These are phyloP conservation scores for Labia minor DNA, from an alignment of 2,888 invertebrate genomes.

Conservation along the genomic window DNA sequence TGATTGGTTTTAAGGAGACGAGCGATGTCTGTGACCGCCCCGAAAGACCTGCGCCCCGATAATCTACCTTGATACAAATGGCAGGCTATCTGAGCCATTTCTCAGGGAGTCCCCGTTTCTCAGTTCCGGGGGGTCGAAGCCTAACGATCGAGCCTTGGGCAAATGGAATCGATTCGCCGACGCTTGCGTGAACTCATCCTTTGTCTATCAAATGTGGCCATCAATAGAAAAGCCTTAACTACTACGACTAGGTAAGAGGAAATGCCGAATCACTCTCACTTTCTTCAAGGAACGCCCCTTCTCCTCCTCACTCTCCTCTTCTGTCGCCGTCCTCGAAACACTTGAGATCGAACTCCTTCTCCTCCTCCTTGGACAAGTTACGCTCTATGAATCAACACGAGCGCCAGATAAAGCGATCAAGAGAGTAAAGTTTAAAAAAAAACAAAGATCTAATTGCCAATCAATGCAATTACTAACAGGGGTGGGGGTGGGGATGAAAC, in stretches of 20 bases:
- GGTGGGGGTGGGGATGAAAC: too few relatives aligned
- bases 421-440: too few relatives aligned
- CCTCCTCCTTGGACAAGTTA: too few relatives aligned
- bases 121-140: neutral
- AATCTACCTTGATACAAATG: constrained; percentile 8
- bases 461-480: too few relatives aligned
- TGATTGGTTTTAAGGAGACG: neutral
- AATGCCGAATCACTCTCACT: constrained; percentile 1
- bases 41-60: neutral
- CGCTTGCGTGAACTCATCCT: constrained; percentile 13
- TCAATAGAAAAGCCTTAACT: constrained; percentile 2
- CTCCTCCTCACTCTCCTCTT: too few relatives aligned
- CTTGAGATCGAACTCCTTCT: too few relatives aligned
- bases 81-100: constrained; percentile 5
- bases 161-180: constrained; percentile 13
- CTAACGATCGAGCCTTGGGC: constrained; percentile 7
- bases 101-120: neutral
- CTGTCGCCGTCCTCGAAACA: too few relatives aligned
- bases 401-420: too few relatives aligned
- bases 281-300: neutral
- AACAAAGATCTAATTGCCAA: too few relatives aligned
- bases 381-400: too few relatives aligned
- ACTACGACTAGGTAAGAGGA: neutral
- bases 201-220: constrained; percentile 13
- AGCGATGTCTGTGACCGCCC: neutral